These are phyloP conservation scores for Serinus canaria DNA, from an alignment of 2,113 vertebrate species.

Conservation along the genomic window DNA sequence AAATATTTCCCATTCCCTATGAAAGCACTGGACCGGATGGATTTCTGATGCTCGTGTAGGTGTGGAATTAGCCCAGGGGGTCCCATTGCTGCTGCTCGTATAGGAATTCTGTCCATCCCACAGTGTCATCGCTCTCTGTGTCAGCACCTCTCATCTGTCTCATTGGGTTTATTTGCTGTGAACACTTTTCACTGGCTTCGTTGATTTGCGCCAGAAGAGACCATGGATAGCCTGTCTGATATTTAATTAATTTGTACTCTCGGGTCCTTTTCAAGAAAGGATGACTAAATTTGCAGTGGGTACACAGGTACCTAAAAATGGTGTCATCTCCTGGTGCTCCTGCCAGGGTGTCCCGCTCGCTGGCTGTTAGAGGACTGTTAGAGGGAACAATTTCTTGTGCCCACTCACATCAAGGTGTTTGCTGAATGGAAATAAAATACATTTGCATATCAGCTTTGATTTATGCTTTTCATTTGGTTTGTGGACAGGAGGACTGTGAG, in stretches of 20 bases:
- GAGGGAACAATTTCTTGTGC: not conserved
- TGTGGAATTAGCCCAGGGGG: not conserved
- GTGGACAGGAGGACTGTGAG: not conserved
- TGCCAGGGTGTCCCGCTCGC: fast-evolving
- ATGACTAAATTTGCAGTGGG: not conserved
- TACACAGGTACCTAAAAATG: not conserved
- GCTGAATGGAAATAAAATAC: not conserved
- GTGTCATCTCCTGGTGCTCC: not conserved
- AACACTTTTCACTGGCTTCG: not conserved
- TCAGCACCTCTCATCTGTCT: not conserved
- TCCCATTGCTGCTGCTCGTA: conserved; percentile 54
- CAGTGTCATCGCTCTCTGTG: not conserved
- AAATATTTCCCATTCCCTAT: not conserved
- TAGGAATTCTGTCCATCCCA: conserved; percentile 63
- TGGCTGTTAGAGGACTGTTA: not conserved
- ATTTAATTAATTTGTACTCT: not conserved
- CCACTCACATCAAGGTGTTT: not conserved
- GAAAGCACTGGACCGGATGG: not conserved
- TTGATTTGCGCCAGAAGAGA: not conserved
- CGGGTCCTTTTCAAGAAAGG: not conserved
- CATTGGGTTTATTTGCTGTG: not conserved
- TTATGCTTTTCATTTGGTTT: not conserved
- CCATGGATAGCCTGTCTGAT: not conserved
- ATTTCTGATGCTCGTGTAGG: not conserved
- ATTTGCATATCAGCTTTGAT: not conserved